Conservation (phyloP, 1,140 invertebrate genomes). For the Dryas iulia region DNA sequence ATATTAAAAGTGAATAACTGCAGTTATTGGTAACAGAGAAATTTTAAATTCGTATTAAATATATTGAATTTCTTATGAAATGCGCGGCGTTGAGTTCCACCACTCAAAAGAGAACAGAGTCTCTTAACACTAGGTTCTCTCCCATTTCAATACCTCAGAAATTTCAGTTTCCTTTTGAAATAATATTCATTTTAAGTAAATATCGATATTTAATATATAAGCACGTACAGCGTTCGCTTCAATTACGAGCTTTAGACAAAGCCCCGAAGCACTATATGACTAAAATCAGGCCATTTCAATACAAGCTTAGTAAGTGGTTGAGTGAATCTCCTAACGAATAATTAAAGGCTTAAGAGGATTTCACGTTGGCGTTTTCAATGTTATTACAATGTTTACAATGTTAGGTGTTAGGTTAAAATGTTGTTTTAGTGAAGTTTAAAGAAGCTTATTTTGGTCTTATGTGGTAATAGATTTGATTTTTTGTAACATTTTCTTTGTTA, state of each 20-base stretch:
- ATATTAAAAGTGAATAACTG: no score
- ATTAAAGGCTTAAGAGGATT: constrained; percentile 12
- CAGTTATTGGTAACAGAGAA: no score
- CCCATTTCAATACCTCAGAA: no score
- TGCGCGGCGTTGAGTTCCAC: no score
- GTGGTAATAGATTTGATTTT: background rate
- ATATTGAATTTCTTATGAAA: no score
- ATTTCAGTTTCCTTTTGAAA: no score
- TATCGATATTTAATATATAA: background rate
- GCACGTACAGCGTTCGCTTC: background rate
- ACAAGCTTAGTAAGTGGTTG: constrained; percentile 8
- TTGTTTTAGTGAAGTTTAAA: background rate
- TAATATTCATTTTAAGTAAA: no score
- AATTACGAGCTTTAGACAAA: background rate
- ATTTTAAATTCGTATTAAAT: no score
- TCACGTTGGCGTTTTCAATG: background rate
- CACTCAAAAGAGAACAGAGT: background rate
- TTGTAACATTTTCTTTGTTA: no score
- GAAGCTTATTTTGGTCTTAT: background rate
- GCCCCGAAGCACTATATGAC: background rate
- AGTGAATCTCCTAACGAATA: constrained; percentile 12
- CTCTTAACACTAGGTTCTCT: background rate
- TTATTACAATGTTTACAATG: background rate
- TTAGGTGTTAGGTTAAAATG: constrained; percentile 4
- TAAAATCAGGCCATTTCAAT: constrained; percentile 8